Evolutionary conservation across 2,888 invertebrate genomes (phyloP), one percentile per base, ranked within the genome.

Genomic region (Ormia ochracea): DNA sequence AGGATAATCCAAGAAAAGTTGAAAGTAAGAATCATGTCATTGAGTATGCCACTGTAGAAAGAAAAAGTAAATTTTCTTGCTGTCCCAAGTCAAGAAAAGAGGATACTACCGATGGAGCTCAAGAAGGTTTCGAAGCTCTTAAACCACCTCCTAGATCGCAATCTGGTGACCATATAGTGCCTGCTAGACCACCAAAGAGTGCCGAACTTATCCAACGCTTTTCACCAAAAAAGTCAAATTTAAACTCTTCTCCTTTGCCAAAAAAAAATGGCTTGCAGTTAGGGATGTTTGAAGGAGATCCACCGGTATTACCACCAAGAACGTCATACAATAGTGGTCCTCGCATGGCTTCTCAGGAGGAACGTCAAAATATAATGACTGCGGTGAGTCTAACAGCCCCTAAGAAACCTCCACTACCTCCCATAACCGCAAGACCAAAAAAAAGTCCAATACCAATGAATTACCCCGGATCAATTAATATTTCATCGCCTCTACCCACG

Each of bases 341-440:
- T 19, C 75, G 70, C 1, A 21, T 48, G 12, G 17, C 43, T 14
- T 83, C 85, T 33, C 83, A 83, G 31, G 82, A 83, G 65, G 66
- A 76, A 21, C 83, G 45, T 28, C 80, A 83, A 65, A 61, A 33
- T 43, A 63, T 81, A n/a, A 81, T 83, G 9, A 78, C 85, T 36
- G 82, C 83, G 86, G 88, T 88, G 86, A 86, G 87, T 86, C 84
- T 84, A 65, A 36, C 66, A 63, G 93, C 93, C 26, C 94, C 94
- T 9, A 93, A 93, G 86, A 94, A 94, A 88, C 94, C 94, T 38
- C 94, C 94, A 28, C 87, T 94, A 84, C 94, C 94, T 76, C 94
- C 94, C 19, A 92, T 93, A 48, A 93, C 93, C 65, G 85, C 83
- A 76, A 87, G 89, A 61, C 88, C 89, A 31, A 87, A 88, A 6